Evolutionary conservation across 2,113 vertebrate species (phyloP).

Genomic region (Poeciliopsis prolifica): DNA sequence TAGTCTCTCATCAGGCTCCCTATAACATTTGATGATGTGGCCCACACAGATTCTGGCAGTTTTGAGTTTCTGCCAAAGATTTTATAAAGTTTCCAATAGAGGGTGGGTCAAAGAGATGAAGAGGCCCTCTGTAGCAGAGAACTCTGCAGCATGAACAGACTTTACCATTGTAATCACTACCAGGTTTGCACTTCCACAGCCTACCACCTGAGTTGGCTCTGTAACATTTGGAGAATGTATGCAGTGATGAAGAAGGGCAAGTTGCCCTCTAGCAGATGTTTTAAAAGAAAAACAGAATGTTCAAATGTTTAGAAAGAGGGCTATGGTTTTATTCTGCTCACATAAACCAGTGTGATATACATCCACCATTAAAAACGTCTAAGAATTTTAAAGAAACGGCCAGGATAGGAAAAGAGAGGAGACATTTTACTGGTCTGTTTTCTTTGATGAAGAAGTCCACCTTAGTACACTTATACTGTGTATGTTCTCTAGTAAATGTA

Average conservation of each 20-base stretch:
- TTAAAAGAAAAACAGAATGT: constrained; percentile 12
- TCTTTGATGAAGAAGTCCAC: constrained; percentile 54
- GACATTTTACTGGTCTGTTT: constrained; percentile 26
- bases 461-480: constrained; percentile 31
- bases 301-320: constrained; percentile 13
- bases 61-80: constrained; percentile 70
- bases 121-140: constrained; percentile 46
- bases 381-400: constrained; percentile 30
- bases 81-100: constrained; percentile 66
- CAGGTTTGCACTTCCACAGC: constrained; percentile 43
- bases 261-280: background rate
- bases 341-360: constrained; percentile 40
- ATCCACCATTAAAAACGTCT: constrained; percentile 48
- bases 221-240: background rate
- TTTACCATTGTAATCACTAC: constrained; percentile 62
- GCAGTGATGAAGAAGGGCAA: constrained; percentile 4
- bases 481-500: constrained; percentile 37
- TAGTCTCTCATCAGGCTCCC: constrained; percentile 32
- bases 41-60: constrained; percentile 67
- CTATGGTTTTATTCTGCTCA: constrained; percentile 42
- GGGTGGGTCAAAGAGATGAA: constrained; percentile 35
- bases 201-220: constrained; percentile 46
- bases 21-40: constrained; percentile 55
- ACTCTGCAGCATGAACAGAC: constrained; percentile 49
- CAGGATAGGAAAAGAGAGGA: background rate